These are phyloP conservation scores for Stramonita haemastoma DNA, from an alignment of 2,888 invertebrate species.

Conservation along the genomic window DNA sequence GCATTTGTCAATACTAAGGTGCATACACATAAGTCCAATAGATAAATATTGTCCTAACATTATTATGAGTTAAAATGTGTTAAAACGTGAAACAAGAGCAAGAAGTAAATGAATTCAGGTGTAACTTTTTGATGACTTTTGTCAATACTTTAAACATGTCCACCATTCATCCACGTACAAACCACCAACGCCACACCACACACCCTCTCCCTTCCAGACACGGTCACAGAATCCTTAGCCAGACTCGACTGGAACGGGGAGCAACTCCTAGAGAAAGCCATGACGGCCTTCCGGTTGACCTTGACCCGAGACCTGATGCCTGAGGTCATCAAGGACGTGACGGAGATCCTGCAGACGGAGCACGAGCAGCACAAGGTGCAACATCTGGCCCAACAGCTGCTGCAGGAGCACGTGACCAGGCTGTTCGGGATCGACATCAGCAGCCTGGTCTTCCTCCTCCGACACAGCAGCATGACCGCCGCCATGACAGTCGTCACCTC, in stretches of 20 bases:
- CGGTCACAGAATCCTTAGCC: neutral
- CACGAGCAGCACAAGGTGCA: neutral
- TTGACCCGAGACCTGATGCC: neutral
- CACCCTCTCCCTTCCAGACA: neutral
- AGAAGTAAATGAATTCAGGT: too few species aligned
- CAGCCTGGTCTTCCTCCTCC: neutral
- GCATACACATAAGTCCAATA: too few species aligned
- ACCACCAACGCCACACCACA: too few species aligned
- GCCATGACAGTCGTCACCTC: neutral
- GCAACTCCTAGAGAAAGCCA: neutral
- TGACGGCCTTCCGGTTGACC: slow-evolving; percentile 12
- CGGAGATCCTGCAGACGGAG: neutral
- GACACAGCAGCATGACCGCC: neutral
- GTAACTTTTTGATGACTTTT: too few species aligned
- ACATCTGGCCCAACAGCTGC: neutral
- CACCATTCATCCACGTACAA: too few species aligned
- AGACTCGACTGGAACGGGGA: slow-evolving; percentile 21
- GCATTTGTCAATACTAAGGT: too few species aligned
- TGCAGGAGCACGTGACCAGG: neutral
- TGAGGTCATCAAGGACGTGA: neutral
- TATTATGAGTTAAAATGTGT: too few species aligned
- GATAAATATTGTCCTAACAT: too few species aligned
- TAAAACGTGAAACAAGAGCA: too few species aligned
- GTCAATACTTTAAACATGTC: too few species aligned
- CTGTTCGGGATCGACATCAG: neutral